phyloP scores from a whole-genome alignment of 92 coral and sea anemone genomes.

The Plumapathes pennacea region DNA sequence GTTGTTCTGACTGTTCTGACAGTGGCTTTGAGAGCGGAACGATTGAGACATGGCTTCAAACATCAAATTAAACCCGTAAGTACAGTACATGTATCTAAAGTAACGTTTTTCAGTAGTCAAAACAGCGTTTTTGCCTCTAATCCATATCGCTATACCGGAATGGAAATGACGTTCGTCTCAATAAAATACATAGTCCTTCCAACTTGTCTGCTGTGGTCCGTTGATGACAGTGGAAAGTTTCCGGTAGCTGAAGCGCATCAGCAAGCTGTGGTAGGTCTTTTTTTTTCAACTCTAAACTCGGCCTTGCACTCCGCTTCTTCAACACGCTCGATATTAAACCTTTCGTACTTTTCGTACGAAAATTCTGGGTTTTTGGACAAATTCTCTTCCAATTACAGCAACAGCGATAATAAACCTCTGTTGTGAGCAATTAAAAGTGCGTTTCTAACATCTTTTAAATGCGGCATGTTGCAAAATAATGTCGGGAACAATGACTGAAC shows the following conservation, averaged over 20 bases:
- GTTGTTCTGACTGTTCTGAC: no score
- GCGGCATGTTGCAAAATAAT: no score
- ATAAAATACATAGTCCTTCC: slow-evolving; percentile 1
- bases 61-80: no score
- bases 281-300: slow-evolving; percentile 6
- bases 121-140: no score
- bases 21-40: no score
- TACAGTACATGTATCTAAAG: no score
- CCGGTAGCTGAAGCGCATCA: slow-evolving; percentile 3
- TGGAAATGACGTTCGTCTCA: neutral
- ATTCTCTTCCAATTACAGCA: neutral
- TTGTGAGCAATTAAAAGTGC: no score
- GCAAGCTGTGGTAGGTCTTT: slow-evolving; percentile 7
- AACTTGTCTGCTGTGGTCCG: slow-evolving; percentile 5
- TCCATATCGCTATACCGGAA: slow-evolving; percentile 12
- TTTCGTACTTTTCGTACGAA: slow-evolving; percentile 4
- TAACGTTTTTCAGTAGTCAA: no score
- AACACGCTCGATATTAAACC: slow-evolving; percentile 1
- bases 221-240: slow-evolving; percentile 4
- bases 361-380: slow-evolving; percentile 1
- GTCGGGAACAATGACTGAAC: no score
- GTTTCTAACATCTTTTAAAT: no score
- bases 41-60: no score
- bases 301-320: slow-evolving; percentile 3
- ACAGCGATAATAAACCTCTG: no score